These are phyloP conservation scores for Avahi laniger DNA, from an alignment of 2,797 vertebrate species.

Conservation along the genomic window DNA sequence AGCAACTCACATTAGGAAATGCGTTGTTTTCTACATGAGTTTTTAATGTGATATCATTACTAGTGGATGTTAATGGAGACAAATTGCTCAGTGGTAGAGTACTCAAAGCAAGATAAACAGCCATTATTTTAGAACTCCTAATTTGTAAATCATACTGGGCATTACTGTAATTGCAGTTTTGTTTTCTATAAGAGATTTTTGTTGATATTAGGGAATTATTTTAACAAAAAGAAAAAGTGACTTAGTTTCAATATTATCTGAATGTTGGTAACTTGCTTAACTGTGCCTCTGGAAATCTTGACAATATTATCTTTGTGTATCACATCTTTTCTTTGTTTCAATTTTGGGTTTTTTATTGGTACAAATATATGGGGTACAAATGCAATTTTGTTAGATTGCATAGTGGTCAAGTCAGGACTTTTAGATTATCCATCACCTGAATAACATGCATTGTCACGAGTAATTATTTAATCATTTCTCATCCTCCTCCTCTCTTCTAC, in stretches of 20 bases:
- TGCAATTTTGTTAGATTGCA: neutral
- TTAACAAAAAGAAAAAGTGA: neutral
- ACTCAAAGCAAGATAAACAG: neutral
- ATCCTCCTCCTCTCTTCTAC: neutral
- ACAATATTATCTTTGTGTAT: neutral
- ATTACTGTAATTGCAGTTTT: neutral
- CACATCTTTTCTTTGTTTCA: neutral
- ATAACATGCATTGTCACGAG: neutral
- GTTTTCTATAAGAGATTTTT: neutral
- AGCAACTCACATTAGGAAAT: neutral
- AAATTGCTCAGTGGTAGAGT: neutral
- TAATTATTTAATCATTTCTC: neutral
- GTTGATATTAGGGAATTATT: neutral
- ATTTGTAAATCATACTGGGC: neutral
- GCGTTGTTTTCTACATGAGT: neutral
- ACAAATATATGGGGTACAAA: neutral
- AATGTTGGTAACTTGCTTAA: neutral
- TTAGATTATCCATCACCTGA: neutral
- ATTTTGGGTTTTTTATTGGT: neutral
- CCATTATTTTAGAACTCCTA: neutral
- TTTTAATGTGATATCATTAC: neutral
- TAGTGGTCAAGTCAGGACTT: neutral
- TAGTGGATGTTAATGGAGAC: neutral
- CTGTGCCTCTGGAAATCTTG: neutral
- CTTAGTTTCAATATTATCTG: neutral